phyloP scores from a whole-genome alignment of 2,797 vertebrate genomes.

The Micropoecilia bifurca region DNA sequence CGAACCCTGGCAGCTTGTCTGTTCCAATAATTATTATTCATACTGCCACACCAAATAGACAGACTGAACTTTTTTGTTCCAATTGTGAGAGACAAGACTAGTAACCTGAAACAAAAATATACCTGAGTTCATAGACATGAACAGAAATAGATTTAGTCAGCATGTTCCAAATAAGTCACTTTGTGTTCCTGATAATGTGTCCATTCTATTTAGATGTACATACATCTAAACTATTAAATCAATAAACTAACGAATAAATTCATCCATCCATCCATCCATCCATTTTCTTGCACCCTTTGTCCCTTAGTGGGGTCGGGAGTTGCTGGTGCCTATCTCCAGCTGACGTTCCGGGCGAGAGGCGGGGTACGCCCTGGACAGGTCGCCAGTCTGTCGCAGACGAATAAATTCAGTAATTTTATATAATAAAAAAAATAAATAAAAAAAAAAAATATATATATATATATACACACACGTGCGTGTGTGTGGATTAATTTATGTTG shows the following conservation, averaged over 20 bases:
- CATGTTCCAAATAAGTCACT: neutral
- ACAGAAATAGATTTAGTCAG: constrained; percentile 3
- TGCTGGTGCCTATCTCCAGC: too few relatives aligned
- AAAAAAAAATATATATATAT: neutral
- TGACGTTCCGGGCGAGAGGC: too few relatives aligned
- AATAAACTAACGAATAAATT: neutral
- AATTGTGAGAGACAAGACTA: neutral
- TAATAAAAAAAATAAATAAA: neutral
- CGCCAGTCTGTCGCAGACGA: too few relatives aligned
- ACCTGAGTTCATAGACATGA: constrained; percentile 1
- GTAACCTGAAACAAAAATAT: neutral
- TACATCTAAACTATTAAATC: neutral
- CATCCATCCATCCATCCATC: too few relatives aligned
- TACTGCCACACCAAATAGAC: constrained; percentile 8
- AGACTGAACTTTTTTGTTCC: neutral
- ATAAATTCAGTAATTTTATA: neutral
- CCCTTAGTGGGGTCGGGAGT: too few relatives aligned
- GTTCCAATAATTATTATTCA: constrained; percentile 8
- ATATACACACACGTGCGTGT: too few relatives aligned
- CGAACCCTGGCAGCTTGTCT: neutral
- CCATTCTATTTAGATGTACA: neutral
- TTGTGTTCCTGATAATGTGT: neutral
- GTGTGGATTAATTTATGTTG: neutral
- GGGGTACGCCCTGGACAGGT: too few relatives aligned
- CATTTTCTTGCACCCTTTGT: too few relatives aligned